Percentiles rank a stretch among this genome's conserved stretches.
These are phyloP conservation scores for Dryadula phaetusa DNA, from an alignment of 2,888 invertebrate genomes.

Conservation along the genomic window DNA sequence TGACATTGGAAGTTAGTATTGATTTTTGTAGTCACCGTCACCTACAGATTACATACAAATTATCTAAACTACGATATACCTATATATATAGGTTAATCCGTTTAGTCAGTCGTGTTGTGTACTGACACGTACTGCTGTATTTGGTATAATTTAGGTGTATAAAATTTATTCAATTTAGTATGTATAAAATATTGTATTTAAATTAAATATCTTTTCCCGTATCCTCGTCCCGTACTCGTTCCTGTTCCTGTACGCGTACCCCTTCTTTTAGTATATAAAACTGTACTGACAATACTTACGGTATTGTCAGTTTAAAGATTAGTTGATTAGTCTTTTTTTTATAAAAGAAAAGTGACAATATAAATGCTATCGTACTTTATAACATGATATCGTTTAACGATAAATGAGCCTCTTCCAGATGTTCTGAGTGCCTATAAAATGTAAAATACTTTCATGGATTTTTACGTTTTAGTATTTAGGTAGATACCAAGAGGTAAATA, in stretches of 20 bases:
- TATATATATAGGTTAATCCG: conserved; percentile 29
- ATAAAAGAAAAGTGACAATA: background rate
- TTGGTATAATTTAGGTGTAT: background rate
- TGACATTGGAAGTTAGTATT: conserved; percentile 29
- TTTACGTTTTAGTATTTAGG: conserved; percentile 17
- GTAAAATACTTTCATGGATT: conserved; percentile 7
- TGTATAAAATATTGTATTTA: too few relatives aligned
- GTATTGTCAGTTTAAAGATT: background rate
- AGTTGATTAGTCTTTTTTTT: too few relatives aligned
- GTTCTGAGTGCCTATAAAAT: background rate
- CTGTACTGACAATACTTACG: too few relatives aligned
- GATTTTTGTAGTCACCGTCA: conserved; percentile 12
- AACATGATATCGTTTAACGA: background rate
- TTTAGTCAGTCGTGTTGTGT: conserved; percentile 19
- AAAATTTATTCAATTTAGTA: background rate
- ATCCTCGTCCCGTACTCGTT: too few relatives aligned
- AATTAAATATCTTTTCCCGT: too few relatives aligned
- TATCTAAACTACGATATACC: background rate
- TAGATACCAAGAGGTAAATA: too few relatives aligned
- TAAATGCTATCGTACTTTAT: background rate
- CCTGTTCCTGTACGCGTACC: too few relatives aligned
- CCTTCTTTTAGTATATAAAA: too few relatives aligned
- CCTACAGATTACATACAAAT: background rate
- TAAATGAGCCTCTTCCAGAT: conserved; percentile 2
- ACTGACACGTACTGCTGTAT: conserved; percentile 1